These are phyloP conservation scores for Ctenoplectra terminalis DNA, from an alignment of 1,140 invertebrate genomes.

Conservation along the genomic window DNA sequence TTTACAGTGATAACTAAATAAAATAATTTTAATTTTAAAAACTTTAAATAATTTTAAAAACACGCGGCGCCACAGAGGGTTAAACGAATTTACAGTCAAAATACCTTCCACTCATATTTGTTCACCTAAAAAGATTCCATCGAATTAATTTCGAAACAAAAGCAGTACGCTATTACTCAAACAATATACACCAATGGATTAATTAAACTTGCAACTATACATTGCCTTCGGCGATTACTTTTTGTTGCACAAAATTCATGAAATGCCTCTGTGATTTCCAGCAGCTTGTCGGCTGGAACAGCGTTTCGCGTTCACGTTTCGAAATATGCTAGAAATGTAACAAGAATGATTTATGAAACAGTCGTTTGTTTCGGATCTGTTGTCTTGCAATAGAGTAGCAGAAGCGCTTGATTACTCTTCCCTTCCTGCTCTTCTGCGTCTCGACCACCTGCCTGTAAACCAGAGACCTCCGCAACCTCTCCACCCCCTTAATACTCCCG, in stretches of 20 bases:
- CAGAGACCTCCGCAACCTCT: background rate
- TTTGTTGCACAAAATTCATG: background rate
- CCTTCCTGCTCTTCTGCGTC: conserved; percentile 25
- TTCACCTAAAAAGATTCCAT: background rate
- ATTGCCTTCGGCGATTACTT: conserved; percentile 4
- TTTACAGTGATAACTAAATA: too few relatives aligned
- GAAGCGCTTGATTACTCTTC: conserved; percentile 51
- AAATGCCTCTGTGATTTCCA: background rate
- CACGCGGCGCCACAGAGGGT: too few relatives aligned
- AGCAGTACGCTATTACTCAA: too few relatives aligned
- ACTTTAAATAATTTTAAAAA: too few relatives aligned
- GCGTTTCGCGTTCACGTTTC: background rate
- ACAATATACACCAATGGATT: background rate
- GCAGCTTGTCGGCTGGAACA: background rate
- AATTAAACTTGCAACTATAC: background rate
- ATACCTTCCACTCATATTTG: background rate
- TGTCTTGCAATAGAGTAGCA: conserved; percentile 44
- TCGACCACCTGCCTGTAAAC: conserved; percentile 24
- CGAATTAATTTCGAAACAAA: background rate
- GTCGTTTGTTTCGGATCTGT: conserved; percentile 52
- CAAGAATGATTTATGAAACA: conserved; percentile 53
- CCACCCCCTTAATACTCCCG: conserved; percentile 21
- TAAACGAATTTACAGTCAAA: background rate
- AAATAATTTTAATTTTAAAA: too few relatives aligned
- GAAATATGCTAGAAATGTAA: conserved; percentile 39